Base-by-base conservation (phyloP, 1,140 invertebrate genomes). In the Ceratitis capitata region DNA sequence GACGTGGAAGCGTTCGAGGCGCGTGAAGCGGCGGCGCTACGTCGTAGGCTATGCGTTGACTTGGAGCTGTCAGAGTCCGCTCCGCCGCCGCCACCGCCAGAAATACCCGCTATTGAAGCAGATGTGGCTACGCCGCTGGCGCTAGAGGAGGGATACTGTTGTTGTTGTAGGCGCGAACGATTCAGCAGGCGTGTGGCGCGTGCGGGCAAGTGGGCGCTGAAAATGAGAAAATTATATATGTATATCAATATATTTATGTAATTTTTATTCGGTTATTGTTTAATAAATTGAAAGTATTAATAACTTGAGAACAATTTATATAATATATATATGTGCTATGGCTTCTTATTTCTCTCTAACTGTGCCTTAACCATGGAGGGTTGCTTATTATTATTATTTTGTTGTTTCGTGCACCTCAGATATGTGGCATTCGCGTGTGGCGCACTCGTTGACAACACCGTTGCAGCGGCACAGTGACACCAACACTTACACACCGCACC, bases 141-240 rank as follows among this genome's bases (percentile, higher is more conserved):
- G 84, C 89, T 91, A 51, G 90, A 89, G 64, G 89, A 89, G 69
- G 91, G 91, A 23, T 89, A 88, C 85, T 84, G 87, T 83, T 89
- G 89, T 53, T 92, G 90, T 88, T 92, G 91, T 4, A 92, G 83
- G 69, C 91, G 86, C 7, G 91, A 92, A 83, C 91, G 90, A 86
- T 92, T 92, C 19, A 92, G 86, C 84, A 92, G 85, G 39, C 91
- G 89, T 42, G 90, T 92, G 86, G 91, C 90, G 69, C 91, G 88
- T 51, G 90, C 90, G 12, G 91, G 91, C 86, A 92, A 84, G 61
- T 91, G 88, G 84, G 91, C 89, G 87, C 91, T 92, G 84, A 1
- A 89, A 89, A n/a, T 69, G 69, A 85, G 61, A 58, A 4, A 84
- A 29, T 56, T 64, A 78, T 16, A 39, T 32, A 29, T 51, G 51